These are phyloP conservation scores for Phaenicophaeus curvirostris DNA, from an alignment of 2,797 vertebrate genomes.

Conservation along the genomic window DNA sequence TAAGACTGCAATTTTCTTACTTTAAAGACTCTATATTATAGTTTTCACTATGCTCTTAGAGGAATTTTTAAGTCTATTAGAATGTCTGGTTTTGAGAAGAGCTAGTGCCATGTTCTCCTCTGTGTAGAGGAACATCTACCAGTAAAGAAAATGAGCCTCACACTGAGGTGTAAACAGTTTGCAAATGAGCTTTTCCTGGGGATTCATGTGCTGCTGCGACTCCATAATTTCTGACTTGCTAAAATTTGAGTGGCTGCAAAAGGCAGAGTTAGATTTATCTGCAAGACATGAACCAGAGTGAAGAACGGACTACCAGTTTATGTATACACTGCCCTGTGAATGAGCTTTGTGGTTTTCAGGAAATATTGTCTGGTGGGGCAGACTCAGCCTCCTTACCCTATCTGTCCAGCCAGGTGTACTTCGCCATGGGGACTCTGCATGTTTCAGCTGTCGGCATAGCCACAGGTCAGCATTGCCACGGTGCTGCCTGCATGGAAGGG, in stretches of 20 bases:
- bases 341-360: neutral
- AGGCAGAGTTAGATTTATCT: neutral
- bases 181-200: neutral
- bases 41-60: neutral
- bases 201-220: neutral
- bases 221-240: neutral
- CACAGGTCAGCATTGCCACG: neutral
- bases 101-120: neutral
- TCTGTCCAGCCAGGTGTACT: neutral
- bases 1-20: neutral
- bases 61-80: neutral
- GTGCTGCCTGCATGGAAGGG: neutral
- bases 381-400: neutral
- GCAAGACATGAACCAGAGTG: neutral
- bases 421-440: neutral
- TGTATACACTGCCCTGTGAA: neutral
- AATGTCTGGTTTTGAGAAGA: neutral
- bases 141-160: neutral
- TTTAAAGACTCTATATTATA: neutral
- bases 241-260: neutral
- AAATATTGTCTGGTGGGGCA: neutral
- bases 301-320: neutral
- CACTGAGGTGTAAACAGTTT: neutral
- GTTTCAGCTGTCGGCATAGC: neutral
- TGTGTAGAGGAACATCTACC: neutral